Percentiles rank a stretch among this genome's conserved stretches.
Evolutionary conservation across 2,797 vertebrate species (phyloP).

Genomic region (Fratercula arctica): DNA sequence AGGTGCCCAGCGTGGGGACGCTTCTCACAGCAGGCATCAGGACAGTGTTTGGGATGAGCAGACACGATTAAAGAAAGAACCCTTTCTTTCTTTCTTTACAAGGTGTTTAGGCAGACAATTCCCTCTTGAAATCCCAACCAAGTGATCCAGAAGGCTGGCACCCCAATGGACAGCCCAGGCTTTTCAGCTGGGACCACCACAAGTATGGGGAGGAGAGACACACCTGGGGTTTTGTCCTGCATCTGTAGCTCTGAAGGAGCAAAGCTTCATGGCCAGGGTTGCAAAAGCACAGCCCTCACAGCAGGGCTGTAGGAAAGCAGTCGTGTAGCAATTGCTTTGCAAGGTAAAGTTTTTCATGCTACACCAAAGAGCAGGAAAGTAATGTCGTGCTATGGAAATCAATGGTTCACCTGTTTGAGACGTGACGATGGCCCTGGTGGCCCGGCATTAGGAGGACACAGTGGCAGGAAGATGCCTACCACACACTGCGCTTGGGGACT

Average conservation of each 20-base stretch:
- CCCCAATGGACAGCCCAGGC: accelerated
- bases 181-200: not conserved
- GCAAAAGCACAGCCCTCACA: not conserved
- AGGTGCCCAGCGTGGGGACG: accelerated
- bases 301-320: not conserved
- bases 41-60: not conserved
- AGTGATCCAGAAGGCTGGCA: not conserved
- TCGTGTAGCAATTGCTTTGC: accelerated
- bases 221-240: not conserved
- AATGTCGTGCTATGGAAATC: accelerated
- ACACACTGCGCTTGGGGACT: not conserved
- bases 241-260: not conserved
- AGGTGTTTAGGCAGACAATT: not conserved
- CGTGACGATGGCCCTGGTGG: accelerated
- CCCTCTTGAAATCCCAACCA: not conserved
- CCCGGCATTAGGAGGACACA: accelerated
- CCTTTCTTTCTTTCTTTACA: not conserved
- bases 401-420: accelerated
- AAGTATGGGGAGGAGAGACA: accelerated
- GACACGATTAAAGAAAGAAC: not conserved
- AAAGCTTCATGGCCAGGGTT: not conserved
- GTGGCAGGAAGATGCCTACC: not conserved
- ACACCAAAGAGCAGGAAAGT: not conserved
- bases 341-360: not conserved
- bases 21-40: accelerated